Base-by-base conservation (phyloP, 2,888 invertebrate genomes). In the Bembecia ichneumoniformis region DNA sequence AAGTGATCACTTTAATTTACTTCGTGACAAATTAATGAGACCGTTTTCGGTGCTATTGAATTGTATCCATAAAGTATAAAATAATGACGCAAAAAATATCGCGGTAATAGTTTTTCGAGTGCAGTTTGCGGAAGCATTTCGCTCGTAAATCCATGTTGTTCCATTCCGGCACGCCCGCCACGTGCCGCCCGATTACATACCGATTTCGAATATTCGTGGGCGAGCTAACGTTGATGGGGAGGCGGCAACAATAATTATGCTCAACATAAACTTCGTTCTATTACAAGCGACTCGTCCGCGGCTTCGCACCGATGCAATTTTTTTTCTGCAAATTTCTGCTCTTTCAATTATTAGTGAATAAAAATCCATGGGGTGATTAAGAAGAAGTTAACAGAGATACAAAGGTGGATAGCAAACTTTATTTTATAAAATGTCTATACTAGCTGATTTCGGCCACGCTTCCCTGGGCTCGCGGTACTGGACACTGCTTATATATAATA, bases 101-200 rank as follows among this genome's bases (percentile, higher is more conserved):
- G 47, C 47, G 49, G 35, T 43, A 35, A 47, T 51, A 49, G 49
- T 49, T 68, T 71, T 66, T 60, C 58, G 63, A 65, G 66, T 68
- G 66, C 64, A 68, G 58, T 56, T 63, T 60, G 58, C 71, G 71
- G 70, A 71, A 72, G 58, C 60, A 51, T 56, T 56, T 46, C 47
- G 58, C 59, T 63, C 67, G 62, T 73, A 73, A 73, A 72, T 72
- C 62, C 59, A 66, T 60, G 64, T 48, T 43, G 48, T 64, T 59
- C 62, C 56, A 48, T 62, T 55, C 56, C 59, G 60, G 56, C 55
- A 54, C 63, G 60, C 55, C 59, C 62, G 44, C 44, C 17, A 55
- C 55, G 60, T 17, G 15, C 13, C 58, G 57, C 52, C 50, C 52
- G 36, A 55, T 59, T 52, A 58, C 62, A 56, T 59, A 47, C 47